Evolutionary conservation across 2,797 vertebrate species (phyloP).

Genomic region (Hemibagrus guttatus): DNA sequence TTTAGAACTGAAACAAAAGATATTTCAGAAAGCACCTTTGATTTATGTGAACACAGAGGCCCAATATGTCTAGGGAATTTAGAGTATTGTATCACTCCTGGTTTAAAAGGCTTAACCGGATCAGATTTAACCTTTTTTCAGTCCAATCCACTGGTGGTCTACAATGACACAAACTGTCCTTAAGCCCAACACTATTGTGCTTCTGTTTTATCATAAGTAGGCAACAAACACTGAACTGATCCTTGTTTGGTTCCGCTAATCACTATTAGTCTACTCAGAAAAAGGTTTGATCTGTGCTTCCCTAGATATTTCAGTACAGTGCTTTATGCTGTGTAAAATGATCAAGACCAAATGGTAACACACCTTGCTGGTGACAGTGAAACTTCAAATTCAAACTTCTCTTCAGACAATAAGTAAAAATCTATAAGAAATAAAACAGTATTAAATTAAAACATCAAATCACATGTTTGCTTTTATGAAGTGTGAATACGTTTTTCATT

Average conservation of each 20-base stretch:
- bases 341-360: slow-evolving; percentile 3
- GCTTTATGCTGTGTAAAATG: too few species aligned
- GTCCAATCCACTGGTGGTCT: neutral
- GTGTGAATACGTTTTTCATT: neutral
- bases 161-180: neutral
- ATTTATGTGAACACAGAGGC: neutral
- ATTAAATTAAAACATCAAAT: neutral
- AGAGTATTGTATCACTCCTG: too few species aligned
- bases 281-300: neutral
- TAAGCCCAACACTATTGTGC: neutral
- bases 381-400: slow-evolving; percentile 81
- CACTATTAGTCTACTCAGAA: neutral
- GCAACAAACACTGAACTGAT: neutral
- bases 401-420: slow-evolving; percentile 68
- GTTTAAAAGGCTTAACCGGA: neutral
- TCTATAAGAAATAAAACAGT: slow-evolving; percentile 47
- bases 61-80: neutral
- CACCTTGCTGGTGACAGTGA: slow-evolving; percentile 78
- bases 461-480: neutral
- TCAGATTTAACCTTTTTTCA: neutral
- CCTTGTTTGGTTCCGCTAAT: neutral
- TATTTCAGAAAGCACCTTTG: neutral
- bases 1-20: slow-evolving; percentile 70
- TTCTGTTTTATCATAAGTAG: neutral
- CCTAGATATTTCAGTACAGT: neutral